Evolutionary conservation across 2,797 vertebrate genomes (phyloP), one percentile per base, ranked within the genome.

Genomic region (Oreortyx pictus): DNA sequence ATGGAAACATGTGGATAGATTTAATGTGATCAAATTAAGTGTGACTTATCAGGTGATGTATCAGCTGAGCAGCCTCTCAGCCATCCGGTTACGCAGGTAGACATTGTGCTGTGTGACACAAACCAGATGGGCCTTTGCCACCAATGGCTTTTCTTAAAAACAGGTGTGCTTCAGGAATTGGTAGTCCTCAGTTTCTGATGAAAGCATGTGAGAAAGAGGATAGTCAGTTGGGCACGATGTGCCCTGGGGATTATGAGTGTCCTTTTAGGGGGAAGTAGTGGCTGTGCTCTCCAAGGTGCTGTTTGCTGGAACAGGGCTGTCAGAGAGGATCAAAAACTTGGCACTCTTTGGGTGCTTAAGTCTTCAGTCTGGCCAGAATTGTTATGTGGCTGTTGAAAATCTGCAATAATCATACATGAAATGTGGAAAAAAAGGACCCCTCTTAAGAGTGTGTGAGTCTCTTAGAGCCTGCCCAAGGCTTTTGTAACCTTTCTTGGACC

Each of bases 81-180:
- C n/a, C 59, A 13, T 25, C 25, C 8, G 18, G 18, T 44, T 60
- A 29, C 0, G 1, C 56, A 57, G 23, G 33, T 31, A 11, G 57
- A 29, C 0, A 1, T n/a, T 59, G 46, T 1, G 7, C 61, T 62
- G 9, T 41, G 3, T 19, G 29, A 68, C 52, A n/a, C 17, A 41
- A 29, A 46, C 17, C 46, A 46, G 7, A 6, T 0, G 0, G 44
- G 57, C 59, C 29, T 64, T 74, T 80, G 56, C 47, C 72, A 61
- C 25, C 47, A 11, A 37, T 52, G 73, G 8, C 50, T 67, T 57
- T 50, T 64, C 4, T 33, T 62, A 59, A 47, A 43, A 31, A 20
- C 3, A 31, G n/a, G 8, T 29, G 9, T 18, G 18, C 65, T 33
- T 23, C 44, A 78, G 27, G 65, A 73, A 33, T 6, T 37, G 39